These are phyloP conservation scores for Proterorhinus semilunaris DNA, from an alignment of 2,113 vertebrate species.

Conservation along the genomic window DNA sequence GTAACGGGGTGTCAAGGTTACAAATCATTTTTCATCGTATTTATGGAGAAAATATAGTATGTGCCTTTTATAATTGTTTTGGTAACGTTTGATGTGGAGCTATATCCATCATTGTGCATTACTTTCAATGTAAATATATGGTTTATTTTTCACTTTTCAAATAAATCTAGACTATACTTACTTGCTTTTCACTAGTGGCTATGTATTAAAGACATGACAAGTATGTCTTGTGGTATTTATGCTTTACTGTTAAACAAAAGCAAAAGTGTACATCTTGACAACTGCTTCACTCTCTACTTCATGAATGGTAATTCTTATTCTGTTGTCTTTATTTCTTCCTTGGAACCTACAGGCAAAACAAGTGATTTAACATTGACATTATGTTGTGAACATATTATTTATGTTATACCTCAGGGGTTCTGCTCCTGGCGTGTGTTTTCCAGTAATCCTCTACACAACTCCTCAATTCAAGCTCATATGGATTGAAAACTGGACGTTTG, in stretches of 20 bases:
- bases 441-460: conserved; percentile 78
- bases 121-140: conserved; percentile 3
- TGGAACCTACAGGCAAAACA: conserved; percentile 18
- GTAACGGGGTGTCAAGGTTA: conserved; percentile 17
- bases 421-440: conserved; percentile 62
- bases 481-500: conserved; percentile 81
- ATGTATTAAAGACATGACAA: no score
- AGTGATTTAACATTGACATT: not conserved
- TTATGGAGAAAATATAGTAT: not conserved
- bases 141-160: conserved; percentile 9
- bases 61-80: not conserved
- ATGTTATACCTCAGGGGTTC: conserved; percentile 71
- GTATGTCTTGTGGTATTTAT: not conserved
- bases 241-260: no score
- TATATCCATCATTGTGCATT: conserved; percentile 23
- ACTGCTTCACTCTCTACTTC: conserved; percentile 19
- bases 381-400: not conserved
- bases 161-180: conserved; percentile 9
- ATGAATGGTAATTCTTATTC: conserved; percentile 55
- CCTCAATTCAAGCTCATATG: no score
- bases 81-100: conserved; percentile 3
- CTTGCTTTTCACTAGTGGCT: not conserved
- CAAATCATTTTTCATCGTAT: not conserved
- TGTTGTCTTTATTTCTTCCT: conserved; percentile 73
- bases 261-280: conserved; percentile 15